phyloP scores from a whole-genome alignment of 2,113 vertebrate genomes.

The Girardinichthys multiradiatus region DNA sequence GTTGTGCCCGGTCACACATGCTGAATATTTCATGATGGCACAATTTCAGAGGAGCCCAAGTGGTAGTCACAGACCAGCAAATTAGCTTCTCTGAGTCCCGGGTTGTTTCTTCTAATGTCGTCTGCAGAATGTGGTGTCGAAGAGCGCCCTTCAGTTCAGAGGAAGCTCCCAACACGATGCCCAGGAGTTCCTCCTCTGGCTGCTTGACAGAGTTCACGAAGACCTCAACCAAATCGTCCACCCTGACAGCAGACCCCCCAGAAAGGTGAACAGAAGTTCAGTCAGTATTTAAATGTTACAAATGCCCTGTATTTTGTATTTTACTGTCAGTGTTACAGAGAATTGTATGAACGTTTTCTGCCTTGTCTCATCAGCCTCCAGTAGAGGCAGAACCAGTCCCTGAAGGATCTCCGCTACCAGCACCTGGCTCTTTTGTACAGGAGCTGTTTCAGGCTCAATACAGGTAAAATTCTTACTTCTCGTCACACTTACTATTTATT shows the following conservation, averaged over 20 bases:
- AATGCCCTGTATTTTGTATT: too few relatives aligned
- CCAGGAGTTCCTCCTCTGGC: constrained; percentile 99
- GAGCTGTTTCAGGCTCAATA: constrained; percentile 99
- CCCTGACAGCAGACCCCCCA: constrained; percentile 79
- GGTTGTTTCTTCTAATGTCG: neutral
- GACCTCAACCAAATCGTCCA: constrained; percentile 90
- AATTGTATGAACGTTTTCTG: neutral
- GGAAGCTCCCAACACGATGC: constrained; percentile 97
- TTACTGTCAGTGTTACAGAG: too few relatives aligned
- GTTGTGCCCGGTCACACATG: constrained; percentile 18
- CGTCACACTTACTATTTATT: neutral
- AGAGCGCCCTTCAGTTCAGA: constrained; percentile 94
- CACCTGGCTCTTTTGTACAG: constrained; percentile 94
- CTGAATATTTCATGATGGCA: constrained; percentile 61
- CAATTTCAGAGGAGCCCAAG: neutral
- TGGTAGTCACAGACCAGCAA: neutral
- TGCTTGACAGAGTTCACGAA: constrained; percentile 95
- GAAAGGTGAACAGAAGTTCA: constrained; percentile 81
- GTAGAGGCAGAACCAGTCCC: constrained; percentile 85
- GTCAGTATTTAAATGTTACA: neutral
- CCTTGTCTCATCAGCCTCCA: constrained; percentile 80
- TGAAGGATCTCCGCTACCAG: constrained; percentile 90
- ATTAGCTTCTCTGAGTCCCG: neutral
- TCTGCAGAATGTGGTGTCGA: constrained; percentile 91
- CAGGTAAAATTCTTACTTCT: constrained; percentile 79